Base-by-base conservation (phyloP, 2,797 vertebrate species). In the Propithecus deckenii region DNA sequence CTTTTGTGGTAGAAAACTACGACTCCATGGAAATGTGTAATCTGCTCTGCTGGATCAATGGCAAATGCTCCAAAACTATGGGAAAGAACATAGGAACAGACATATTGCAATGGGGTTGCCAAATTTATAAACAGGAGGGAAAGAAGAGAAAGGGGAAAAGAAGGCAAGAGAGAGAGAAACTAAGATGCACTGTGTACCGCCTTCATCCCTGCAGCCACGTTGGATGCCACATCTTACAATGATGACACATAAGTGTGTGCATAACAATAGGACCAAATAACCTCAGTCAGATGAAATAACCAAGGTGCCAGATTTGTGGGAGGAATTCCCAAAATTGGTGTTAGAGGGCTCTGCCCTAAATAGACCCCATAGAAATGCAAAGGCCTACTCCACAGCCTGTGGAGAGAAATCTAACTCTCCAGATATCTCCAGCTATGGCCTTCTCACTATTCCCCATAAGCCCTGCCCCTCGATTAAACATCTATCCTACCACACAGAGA, bases 231-330 rank as follows among this genome's bases (percentile, higher is more conserved):
- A 22, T 83, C 78, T 57, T 23, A 20, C 2, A 59, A 23, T 4
- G 11, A 88, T 30, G 52, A 52, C 67, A 69, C 17, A 4, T 1
- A 0, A 4, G 1, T 30, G 12, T 2, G 0, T 28, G 4, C 5
- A 0, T 23, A 48, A 61, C 48, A 57, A 20, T 0, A n/a, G 38
- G 14, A 4, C 30, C 83, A 89, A 74, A 59, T 15, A 11, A 63
- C 43, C 69, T 86, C 71, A 14, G 0, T 61, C 13, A 67, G 23
- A 83, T 35, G 69, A 46, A 25, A 14, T 43, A 46, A 28, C 30
- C 13, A 32, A 80, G 43, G 59, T 23, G 8, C 22, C 38, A 18
- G 55, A 57, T 41, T 22, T 67, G 11, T 4, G 50, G n/a, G 43
- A 74, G 20, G 7, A 18, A 22, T 28, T 78, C 59, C 17, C 65